Base-by-base conservation (phyloP, 1,140 invertebrate genomes). In the Microplitis mediator region DNA sequence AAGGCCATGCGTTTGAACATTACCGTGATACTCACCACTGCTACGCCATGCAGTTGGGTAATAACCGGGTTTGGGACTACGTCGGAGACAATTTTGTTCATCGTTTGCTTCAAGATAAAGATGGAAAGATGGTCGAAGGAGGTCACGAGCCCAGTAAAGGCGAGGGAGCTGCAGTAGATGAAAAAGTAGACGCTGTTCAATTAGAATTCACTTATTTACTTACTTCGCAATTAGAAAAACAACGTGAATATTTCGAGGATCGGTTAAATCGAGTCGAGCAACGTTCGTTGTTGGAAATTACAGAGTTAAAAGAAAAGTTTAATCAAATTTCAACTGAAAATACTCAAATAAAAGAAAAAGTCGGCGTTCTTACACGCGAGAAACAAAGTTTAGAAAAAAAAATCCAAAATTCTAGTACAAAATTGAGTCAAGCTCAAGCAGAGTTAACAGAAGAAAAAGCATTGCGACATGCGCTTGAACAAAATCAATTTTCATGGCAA, bases 31-130 rank as follows among this genome's bases (percentile, higher is more conserved):
- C 98, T 0, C 95, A 97, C 75, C 98, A 99, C 83, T 98, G 97
- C 51, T 99, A 98, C 81, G 95, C 97, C 31, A 92, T 99, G 90
- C 96, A 99, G 82, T 85, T 99, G 39, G 97, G 95, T 0, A 97
- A 95, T 58, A 97, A 98, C 81, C 88, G 96, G 58, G 98, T 99
- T 0, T 99, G 98, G 98, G 98, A 99, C 85, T 99, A 99, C 87
- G 95, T 89, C 80, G 92, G 92, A 1, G 97, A 99, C 86, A 99
- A 98, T 87, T 99, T 98, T 88, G 98, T 99, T 0, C 97, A 99
- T 89, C 90, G 98, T 11, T 86, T 99, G 14, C 90, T 98, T 3
- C 97, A 98, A 87, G 98, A 97, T 86, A 98, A 99, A 88, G 98
- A 99, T 90, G 98, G 98, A 4, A 99, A 99, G 88, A 89, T 99